These are phyloP conservation scores for Collichthys lucidus DNA, from an alignment of 2,113 vertebrate species.

Conservation along the genomic window DNA sequence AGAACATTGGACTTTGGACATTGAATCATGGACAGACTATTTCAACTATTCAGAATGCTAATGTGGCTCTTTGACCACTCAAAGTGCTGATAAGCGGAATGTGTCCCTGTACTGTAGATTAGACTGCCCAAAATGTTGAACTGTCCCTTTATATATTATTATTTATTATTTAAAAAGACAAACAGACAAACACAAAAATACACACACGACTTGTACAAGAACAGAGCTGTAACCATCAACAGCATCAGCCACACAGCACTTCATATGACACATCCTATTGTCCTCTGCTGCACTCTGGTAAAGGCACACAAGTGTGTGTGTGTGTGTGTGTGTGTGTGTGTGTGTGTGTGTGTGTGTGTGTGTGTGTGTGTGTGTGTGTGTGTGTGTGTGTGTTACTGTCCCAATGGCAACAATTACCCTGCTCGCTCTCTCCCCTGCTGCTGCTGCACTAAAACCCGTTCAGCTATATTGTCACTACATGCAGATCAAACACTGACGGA, in stretches of 20 bases:
- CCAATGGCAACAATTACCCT: constrained; percentile 7
- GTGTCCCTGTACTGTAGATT: too few relatives aligned
- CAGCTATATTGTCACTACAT: constrained; percentile 10
- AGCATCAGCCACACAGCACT: not conserved
- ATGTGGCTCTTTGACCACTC: too few relatives aligned
- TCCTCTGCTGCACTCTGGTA: not conserved
- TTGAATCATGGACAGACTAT: too few relatives aligned
- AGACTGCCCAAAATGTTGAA: not conserved
- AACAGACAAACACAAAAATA: too few relatives aligned
- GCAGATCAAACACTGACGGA: constrained; percentile 11
- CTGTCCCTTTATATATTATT: not conserved
- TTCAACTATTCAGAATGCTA: too few relatives aligned
- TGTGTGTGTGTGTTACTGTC: not conserved
- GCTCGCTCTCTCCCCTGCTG: not conserved
- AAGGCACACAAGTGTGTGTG: not conserved
- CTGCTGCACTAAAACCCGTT: not conserved
- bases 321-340: not conserved
- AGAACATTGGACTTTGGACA: too few relatives aligned
- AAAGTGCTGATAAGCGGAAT: too few relatives aligned
- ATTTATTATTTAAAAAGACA: too few relatives aligned
- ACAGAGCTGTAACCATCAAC: not conserved
- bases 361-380: not conserved
- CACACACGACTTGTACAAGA: not conserved
- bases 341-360: not conserved
- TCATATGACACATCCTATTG: not conserved